Evolutionary conservation across 2,888 invertebrate genomes (phyloP).

Genomic region (Acholoe squamosa): DNA sequence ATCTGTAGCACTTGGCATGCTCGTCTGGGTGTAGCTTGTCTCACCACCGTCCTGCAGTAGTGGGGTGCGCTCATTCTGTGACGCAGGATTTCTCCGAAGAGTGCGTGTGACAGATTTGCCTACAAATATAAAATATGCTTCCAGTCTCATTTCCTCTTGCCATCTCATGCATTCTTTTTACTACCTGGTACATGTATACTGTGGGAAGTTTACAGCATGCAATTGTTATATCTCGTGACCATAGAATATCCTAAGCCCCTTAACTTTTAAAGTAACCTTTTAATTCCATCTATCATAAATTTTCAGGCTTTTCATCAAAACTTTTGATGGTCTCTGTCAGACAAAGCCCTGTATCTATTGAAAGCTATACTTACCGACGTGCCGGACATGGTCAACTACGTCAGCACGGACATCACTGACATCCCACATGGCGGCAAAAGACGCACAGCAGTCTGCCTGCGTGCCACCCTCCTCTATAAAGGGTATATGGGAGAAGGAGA

Average conservation of each 20-base stretch:
- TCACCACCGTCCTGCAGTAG: constrained; percentile 34
- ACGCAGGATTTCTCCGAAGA: neutral
- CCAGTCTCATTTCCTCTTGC: no score
- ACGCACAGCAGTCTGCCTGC: constrained; percentile 86
- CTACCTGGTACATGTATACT: no score
- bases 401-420: constrained; percentile 97
- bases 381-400: constrained; percentile 95
- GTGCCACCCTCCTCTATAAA: constrained; percentile 86
- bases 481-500: constrained; percentile 96
- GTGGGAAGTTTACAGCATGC: no score
- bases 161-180: no score
- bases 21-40: neutral
- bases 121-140: constrained; percentile 41
- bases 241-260: no score
- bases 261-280: no score
- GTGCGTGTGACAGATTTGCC: constrained; percentile 73
- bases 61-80: constrained; percentile 60
- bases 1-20: neutral
- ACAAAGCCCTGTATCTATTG: no score
- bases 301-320: no score
- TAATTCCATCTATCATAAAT: no score
- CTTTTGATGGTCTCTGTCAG: no score
- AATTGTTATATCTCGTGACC: no score
- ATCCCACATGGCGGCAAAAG: constrained; percentile 96
- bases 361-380: constrained; percentile 87